Evolutionary conservation across 1,140 invertebrate species (phyloP), one percentile per base, ranked within the genome.

Genomic region (Drosophila guanche): DNA sequence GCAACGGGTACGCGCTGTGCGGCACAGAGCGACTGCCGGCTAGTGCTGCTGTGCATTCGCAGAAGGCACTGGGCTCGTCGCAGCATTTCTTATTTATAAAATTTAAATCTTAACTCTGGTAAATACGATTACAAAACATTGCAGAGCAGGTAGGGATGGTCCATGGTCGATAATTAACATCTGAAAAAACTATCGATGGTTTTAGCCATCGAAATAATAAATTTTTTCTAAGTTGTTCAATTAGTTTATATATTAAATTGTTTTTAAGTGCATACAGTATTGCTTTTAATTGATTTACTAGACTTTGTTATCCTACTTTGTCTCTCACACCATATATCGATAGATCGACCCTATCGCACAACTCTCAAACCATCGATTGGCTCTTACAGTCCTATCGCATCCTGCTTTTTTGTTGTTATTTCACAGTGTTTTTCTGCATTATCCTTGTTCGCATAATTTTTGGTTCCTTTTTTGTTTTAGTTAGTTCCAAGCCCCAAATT

Each of bases 11-110:
- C 63, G 16, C 25, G 53, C n/a, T 71, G 66, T 20, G 45, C 41
- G 12, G 33, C 10, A 33, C 8, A 4, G 16, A 57, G 43, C 22
- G 56, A 56, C 29, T 62, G 79, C 7, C 33, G 57, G 14, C 68
- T 22, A 45, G 50, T 25, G 46, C 50, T 25, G 46, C 50, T 45
- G 10, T 84, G 71, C 43, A 79, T 33, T 23, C 83, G 76, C 33
- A 88, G 37, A 43, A 88, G 48, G 14, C 76, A 78, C 46, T 76
- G 78, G 42, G 62, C 46, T 25, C 70, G 74, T n/a, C 83, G 78
- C 45, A 86, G 59, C 83, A 86, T 86, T 86, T 86, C 14, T 81
- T 63, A 86, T 76, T 88, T 50, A 88, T 59, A 66, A 80, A 43
- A 53, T 45, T 62, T 3, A 42, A 10, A 4, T 22, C 53, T 43